Percentiles rank a stretch among this genome's conserved stretches.
Conservation (phyloP, 2,888 invertebrate species). For the Sipha maydis region DNA sequence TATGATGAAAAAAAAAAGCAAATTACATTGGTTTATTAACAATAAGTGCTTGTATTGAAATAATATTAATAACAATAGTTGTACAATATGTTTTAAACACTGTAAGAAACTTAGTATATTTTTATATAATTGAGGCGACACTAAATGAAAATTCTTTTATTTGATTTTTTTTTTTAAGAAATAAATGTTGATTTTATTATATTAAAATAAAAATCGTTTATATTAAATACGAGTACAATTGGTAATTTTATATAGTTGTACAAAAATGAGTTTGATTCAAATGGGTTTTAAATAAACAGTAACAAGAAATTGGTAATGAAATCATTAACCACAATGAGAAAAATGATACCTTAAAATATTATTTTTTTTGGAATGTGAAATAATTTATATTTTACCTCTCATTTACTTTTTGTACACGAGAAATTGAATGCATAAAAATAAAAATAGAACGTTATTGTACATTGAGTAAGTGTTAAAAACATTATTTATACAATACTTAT, state of each 20-base stretch:
- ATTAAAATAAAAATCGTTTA: not conserved
- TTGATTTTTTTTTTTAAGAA: not conserved
- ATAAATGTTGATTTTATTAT: not conserved
- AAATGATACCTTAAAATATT: conserved; percentile 24
- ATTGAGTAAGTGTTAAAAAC: too few relatives aligned
- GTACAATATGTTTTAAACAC: not conserved
- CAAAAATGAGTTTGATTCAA: not conserved
- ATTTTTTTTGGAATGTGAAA: not conserved
- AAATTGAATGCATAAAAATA: too few relatives aligned
- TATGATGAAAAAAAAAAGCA: too few relatives aligned
- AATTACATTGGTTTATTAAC: too few relatives aligned
- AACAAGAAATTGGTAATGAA: not conserved
- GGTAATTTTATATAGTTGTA: not conserved
- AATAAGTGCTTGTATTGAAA: too few relatives aligned
- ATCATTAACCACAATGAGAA: not conserved
- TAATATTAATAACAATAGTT: too few relatives aligned
- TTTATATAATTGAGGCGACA: not conserved
- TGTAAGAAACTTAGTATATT: not conserved
- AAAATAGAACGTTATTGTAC: too few relatives aligned
- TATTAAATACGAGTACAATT: not conserved
- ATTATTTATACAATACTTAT: too few relatives aligned
- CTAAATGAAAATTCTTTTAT: not conserved
- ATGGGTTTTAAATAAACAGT: not conserved
- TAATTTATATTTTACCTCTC: too few relatives aligned
- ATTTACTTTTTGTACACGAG: too few relatives aligned